Percentiles rank a stretch among this genome's conserved stretches.
Evolutionary conservation across 2,113 vertebrate genomes (phyloP).

Genomic region (Poicephalus gulielmi): DNA sequence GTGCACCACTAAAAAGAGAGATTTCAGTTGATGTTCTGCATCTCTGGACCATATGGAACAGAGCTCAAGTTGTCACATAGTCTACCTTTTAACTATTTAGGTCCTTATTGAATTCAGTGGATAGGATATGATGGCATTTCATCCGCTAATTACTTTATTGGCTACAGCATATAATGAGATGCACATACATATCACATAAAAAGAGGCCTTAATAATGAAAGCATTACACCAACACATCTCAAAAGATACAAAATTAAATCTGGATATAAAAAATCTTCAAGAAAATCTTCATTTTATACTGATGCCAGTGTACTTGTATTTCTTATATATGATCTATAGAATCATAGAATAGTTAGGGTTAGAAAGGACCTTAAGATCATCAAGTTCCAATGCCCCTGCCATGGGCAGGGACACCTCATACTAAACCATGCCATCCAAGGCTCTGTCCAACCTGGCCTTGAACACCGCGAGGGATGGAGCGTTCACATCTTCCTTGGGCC

Average conservation of each 20-base stretch:
- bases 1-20: neutral
- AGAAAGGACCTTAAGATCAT: too few relatives aligned
- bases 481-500: too few relatives aligned
- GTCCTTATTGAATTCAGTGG: neutral
- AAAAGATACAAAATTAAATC: neutral
- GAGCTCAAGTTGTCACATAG: neutral
- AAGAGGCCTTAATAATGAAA: neutral
- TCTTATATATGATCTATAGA: neutral
- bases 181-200: neutral
- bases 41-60: neutral
- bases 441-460: too few relatives aligned
- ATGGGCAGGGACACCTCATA: too few relatives aligned
- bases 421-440: too few relatives aligned
- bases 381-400: too few relatives aligned
- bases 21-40: neutral
- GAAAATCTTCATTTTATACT: neutral
- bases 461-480: too few relatives aligned
- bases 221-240: neutral
- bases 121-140: neutral
- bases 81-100: slow-evolving; percentile 29
- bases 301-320: neutral
- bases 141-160: slow-evolving; percentile 13
- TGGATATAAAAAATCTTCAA: neutral
- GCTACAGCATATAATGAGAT: neutral
- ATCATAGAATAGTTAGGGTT: too few relatives aligned